Percentiles rank a stretch among this genome's conserved stretches.
These are phyloP conservation scores for Hapalemur alaotrensis DNA, from an alignment of 2,797 vertebrate genomes.

Conservation along the genomic window DNA sequence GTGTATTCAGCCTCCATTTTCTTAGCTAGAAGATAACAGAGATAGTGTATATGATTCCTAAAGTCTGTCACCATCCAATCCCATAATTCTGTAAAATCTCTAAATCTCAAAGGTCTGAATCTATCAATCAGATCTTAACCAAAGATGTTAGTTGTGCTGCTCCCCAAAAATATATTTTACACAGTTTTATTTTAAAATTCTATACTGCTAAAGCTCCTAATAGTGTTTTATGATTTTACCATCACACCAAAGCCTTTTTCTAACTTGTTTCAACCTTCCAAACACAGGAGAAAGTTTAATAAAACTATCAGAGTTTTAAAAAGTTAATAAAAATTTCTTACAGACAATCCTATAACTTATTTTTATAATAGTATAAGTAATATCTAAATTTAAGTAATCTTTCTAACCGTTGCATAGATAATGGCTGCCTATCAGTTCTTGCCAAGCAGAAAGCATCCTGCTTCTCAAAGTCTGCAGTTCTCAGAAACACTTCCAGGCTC, in stretches of 20 bases:
- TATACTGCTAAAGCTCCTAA: neutral
- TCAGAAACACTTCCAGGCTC: neutral
- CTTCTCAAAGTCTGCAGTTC: neutral
- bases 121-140: neutral
- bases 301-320: neutral
- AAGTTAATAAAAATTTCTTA: neutral
- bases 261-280: neutral
- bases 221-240: neutral
- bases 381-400: neutral
- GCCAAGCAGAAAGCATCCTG: neutral
- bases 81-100: neutral
- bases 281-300: neutral
- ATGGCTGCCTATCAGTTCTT: neutral
- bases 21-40: neutral
- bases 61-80: neutral
- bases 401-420: neutral
- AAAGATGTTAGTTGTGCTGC: neutral
- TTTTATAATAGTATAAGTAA: neutral
- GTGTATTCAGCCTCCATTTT: neutral
- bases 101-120: neutral
- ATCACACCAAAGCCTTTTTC: neutral
- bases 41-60: neutral
- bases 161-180: neutral
- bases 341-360: neutral
- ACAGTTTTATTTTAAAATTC: neutral